Evolutionary conservation across 2,888 invertebrate genomes (phyloP).

Genomic region (Tetranychus truncatus): DNA sequence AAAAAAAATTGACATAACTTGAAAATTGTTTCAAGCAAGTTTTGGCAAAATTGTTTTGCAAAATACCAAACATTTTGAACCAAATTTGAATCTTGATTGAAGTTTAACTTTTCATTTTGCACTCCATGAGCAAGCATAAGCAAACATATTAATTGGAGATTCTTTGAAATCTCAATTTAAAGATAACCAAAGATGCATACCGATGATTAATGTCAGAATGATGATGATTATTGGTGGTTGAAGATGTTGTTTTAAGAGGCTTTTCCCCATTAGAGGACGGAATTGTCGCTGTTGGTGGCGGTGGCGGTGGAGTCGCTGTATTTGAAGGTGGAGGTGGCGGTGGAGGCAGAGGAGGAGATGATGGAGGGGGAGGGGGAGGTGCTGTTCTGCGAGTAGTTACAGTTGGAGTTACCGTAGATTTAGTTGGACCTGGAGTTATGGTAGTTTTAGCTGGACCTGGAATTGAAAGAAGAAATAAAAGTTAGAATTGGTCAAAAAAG

Average conservation of each 20-base stretch:
- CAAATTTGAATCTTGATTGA: no score
- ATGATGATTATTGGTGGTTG: not conserved
- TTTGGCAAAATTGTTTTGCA: not conserved
- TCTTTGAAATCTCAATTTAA: no score
- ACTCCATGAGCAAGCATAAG: no score
- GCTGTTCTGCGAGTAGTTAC: not conserved
- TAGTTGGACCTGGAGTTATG: not conserved
- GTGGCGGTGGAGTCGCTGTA: constrained; percentile 25
- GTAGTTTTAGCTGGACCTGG: not conserved
- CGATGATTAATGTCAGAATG: constrained; percentile 7
- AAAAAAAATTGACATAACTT: not conserved
- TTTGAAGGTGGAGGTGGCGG: constrained; percentile 20
- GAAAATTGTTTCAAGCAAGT: not conserved
- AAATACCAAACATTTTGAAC: not conserved
- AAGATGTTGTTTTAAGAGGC: not conserved
- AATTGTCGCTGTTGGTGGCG: constrained; percentile 15
- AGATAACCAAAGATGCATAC: not conserved
- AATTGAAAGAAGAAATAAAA: no score
- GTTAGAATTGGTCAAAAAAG: no score
- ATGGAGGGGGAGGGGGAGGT: constrained; percentile 19
- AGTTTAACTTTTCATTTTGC: no score
- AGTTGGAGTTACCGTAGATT: not conserved
- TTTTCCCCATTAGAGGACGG: not conserved
- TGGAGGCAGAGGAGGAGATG: constrained; percentile 22
- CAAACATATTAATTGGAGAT: no score